Evolutionary conservation across 2,888 invertebrate species (phyloP), one percentile per base, ranked within the genome.

Genomic region (Eupithecia dodoneata): DNA sequence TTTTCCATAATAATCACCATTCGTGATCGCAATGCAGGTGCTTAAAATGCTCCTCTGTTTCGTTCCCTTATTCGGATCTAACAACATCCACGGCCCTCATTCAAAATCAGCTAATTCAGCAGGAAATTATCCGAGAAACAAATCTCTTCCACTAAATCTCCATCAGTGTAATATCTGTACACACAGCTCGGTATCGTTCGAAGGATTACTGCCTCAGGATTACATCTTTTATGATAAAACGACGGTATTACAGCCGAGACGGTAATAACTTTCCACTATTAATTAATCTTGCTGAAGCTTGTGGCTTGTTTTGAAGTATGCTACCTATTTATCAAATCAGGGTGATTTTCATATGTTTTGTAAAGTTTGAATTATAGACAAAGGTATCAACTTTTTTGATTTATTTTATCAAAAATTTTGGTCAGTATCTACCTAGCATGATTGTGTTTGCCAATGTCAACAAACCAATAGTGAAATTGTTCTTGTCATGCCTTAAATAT

Each of bases 191-290:
- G 84, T 87, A 89, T 87, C 86, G 87, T 84, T 86, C 80, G 86
- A 85, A 84, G 90, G 90, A 90, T 90, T 87, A 88, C 87, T 81
- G 83, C 85, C 83, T 83, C 77, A 80, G 86, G 89, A 90, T 91
- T 91, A 91, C 89, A 89, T 89, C 89, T 89, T 90, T 88, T 90
- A 88, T 90, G 89, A 91, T 92, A 90, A 89, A 91, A 88, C 84
- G 86, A 76, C 82, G 85, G 86, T 82, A 85, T 85, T 85, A 86
- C 82, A 80, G 83, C 79, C 81, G 80, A 79, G 83, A 78, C 83
- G 77, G 85, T 84, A 87, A 89, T 91, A 88, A 87, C 86, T 87
- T 84, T 85, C 83, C 83, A 81, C 82, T 85, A 86, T 89, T 90
- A 90, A 91, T 91, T 91, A 89, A 88, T 88, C 85, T 86, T 87